phyloP scores from a whole-genome alignment of 2,888 invertebrate species.

The Amiota minor region DNA sequence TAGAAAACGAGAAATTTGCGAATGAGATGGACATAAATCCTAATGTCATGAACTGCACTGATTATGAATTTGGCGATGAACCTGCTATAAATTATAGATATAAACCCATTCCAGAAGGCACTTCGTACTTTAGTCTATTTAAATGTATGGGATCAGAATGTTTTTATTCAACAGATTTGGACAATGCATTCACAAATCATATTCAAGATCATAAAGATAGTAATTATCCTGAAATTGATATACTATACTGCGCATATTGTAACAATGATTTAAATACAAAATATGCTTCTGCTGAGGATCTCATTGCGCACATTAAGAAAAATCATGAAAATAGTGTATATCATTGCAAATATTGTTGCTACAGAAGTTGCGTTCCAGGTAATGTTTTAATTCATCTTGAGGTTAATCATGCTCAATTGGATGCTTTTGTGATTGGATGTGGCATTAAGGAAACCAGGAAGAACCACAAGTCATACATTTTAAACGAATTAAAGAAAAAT shows the following conservation, averaged over 20 bases:
- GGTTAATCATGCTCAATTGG: constrained; percentile 29
- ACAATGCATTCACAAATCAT: constrained; percentile 45
- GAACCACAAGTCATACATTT: constrained; percentile 15
- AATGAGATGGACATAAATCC: not conserved
- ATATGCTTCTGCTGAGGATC: not conserved
- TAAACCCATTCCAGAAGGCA: constrained; percentile 42
- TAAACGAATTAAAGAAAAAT: constrained; percentile 31
- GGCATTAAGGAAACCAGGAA: not conserved
- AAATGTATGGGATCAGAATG: constrained; percentile 55
- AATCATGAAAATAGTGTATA: constrained; percentile 42
- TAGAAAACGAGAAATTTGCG: not conserved
- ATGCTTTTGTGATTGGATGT: not conserved
- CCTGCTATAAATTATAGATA: constrained; percentile 44
- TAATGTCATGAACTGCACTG: too few species aligned
- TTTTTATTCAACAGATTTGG: constrained; percentile 50
- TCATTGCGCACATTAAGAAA: constrained; percentile 40
- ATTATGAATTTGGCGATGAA: constrained; percentile 39
- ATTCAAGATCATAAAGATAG: constrained; percentile 39
- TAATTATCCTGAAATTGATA: constrained; percentile 32
- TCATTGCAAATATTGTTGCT: constrained; percentile 51
- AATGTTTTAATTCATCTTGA: constrained; percentile 43
- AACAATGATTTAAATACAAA: not conserved
- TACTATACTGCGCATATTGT: constrained; percentile 49
- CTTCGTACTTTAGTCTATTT: constrained; percentile 51
- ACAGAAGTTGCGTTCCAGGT: constrained; percentile 45